Base-by-base conservation (phyloP, 2,888 invertebrate species). In the Chloroclystis v-ata region DNA sequence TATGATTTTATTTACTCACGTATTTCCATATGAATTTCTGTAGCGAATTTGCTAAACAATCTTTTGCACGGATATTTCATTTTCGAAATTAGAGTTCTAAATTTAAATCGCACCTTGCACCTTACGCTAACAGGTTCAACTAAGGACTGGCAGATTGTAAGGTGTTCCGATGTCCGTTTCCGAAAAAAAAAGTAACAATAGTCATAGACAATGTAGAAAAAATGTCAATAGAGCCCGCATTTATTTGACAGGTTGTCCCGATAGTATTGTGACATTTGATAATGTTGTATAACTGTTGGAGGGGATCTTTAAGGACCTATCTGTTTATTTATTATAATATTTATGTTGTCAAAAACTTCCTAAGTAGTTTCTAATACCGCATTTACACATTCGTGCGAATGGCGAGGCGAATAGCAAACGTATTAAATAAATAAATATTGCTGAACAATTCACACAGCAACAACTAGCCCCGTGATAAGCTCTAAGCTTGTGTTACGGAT, bases 51-150 rank as follows among this genome's bases (percentile, higher is more conserved):
- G 28, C 64, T 64, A 50, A 75, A 76, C 12, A 70, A 60, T 57
- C 72, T 80, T 41, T 72, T 74, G 54, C 76, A 72, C 48, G 84
- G 83, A 60, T 82, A 84, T 72, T 83, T 86, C 86, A 86, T 86
- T 75, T 46, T 46, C 13, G 44, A 41, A 55, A 52, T 47, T 9
- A 30, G 30, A 50, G 40, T 13, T 37, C 20, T 9, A 43, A 43
- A 42, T 13, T 49, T 33, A 52, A 52, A 48, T 42, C 40, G 37
- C 52, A 43, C 39, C 68, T 73, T 74, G 72, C 85, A 85, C 86
- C 82, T 85, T 73, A 75, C 85, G 45, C 76, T 58, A 59, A 76
- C 84, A 83, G 76, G 78, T 81, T 80, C 78, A 65, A 74, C 73
- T 66, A 63, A 54, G 59, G 69, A 86, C 86, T 86, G 86, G 69